Base-by-base conservation (phyloP, 2,888 invertebrate genomes). In the Diloba caeruleocephala region DNA sequence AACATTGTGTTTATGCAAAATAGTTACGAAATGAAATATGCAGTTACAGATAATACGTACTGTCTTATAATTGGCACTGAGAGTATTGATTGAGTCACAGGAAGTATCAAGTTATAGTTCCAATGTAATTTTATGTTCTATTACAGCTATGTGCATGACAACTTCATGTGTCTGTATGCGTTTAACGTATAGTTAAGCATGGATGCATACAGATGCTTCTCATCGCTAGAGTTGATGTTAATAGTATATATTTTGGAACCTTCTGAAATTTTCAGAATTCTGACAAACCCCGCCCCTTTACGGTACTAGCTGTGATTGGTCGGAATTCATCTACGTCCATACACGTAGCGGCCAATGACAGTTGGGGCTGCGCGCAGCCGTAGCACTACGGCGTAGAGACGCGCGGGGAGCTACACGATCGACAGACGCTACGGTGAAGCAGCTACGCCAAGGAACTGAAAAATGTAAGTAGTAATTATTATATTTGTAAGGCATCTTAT, bases 241-340 rank as follows among this genome's bases (percentile, higher is more conserved):
- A 69, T 75, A 76, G 68, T 83, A 84, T 51, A 67, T 69, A 80
- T 84, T 85, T 87, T 86, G 79, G 79, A 81, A 76, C 67, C 76
- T 83, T 74, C 91, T 91, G 90, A 90, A 92, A 84, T 88, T 90
- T 91, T 91, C 92, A 86, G 93, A 92, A 92, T 91, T 82, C 85
- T 87, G 74, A 80, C 83, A 84, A 86, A 81, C 88, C 79, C 82
- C 92, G 88, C 92, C 92, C 82, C 82, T 83, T 89, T 90, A 82
- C 87, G 90, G 90, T 56, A 65, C 54, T 56, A 71, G 65, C 76
- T 58, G 79, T 74, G 80, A 92, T 93, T 92, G 92, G 92, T 71
- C 69, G 79, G 65, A 69, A 57, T 74, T 68, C 71, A 76, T 81
- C 85, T 85, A 88, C 84, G 84, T 87, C 84, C 72, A 86, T 78